Base-by-base conservation (phyloP, 2,888 invertebrate genomes). In the Byasa hedistus region DNA sequence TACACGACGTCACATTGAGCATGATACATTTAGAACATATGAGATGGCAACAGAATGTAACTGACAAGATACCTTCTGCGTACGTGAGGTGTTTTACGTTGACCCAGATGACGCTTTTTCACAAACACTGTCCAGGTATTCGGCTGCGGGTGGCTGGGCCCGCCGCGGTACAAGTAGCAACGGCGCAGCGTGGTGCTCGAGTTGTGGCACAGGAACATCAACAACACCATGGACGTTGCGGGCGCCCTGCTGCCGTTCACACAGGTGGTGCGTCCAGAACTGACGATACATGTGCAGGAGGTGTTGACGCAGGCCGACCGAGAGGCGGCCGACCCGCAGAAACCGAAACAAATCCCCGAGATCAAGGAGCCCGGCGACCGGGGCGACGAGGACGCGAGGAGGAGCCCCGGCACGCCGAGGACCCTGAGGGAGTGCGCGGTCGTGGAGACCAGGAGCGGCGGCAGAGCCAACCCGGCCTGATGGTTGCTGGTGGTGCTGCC, bases 71-170 rank as follows among this genome's bases (percentile, higher is more conserved):
- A 32, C 32, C 7, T 32, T 10, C 3, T 32, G 3, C 10, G 32
- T 32, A 1, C 8, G 7, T 32, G 32, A 32, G 32, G 7, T 8
- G 8, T 32, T 32, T 32, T 0, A 32, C 10, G 8, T 8, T 32
- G 32, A 32, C 5, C 7, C 32, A 32, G 32, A 32, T 32, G 10
- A 32, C 7, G 32, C 32, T 32, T 7, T 32, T 32, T 32, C 8
- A 7, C 10, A 32, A 10, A n/a, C 19, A 12, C 3, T 27, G 4
- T 36, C 1, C 93, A 95, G 90, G 89, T 95, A 78, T 93, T 95
- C 89, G 94, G 94, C 61, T 95, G 95, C 82, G 94, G 94, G 59
- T 94, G 94, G 94, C 91, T 95, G 62, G 95, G 94, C 0, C 93
- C 94, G 24, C 92, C 93, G 21, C 85, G 93, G 72, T 94, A 93